Evolutionary conservation across 1,140 invertebrate genomes (phyloP).

Genomic region (Onthophagus taurus): DNA sequence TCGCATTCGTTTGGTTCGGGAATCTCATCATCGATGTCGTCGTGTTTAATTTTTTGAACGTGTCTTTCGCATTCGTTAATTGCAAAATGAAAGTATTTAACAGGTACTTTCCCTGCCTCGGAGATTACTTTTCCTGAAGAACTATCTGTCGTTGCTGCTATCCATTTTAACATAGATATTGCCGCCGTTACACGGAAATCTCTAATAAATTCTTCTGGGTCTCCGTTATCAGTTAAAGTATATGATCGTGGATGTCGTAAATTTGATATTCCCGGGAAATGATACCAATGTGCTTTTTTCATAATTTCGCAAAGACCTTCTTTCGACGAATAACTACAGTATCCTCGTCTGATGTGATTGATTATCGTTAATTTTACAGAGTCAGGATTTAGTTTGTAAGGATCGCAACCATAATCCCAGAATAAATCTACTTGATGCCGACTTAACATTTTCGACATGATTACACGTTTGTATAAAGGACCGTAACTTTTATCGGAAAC

Average conservation of each 20-base stretch:
- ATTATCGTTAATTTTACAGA: constrained; percentile 38
- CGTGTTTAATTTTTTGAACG: constrained; percentile 40
- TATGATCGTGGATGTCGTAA: constrained; percentile 49
- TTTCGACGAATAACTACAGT: constrained; percentile 49
- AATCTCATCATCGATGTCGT: constrained; percentile 43
- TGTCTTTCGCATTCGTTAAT: constrained; percentile 46
- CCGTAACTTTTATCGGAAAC: constrained; percentile 5
- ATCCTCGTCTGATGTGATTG: constrained; percentile 44
- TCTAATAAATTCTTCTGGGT: constrained; percentile 43
- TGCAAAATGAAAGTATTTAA: constrained; percentile 46
- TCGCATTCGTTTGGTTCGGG: constrained; percentile 41
- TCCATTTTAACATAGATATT: constrained; percentile 67
- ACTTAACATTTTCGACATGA: constrained; percentile 47
- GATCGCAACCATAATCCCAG: constrained; percentile 41
- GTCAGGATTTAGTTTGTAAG: constrained; percentile 31
- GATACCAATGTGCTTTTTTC: constrained; percentile 49
- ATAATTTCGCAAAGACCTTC: constrained; percentile 49
- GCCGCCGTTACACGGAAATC: constrained; percentile 72
- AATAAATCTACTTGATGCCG: constrained; percentile 47
- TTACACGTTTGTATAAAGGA: constrained; percentile 25
- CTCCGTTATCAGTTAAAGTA: constrained; percentile 39
- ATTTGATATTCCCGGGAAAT: constrained; percentile 42
- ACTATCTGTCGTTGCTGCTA: constrained; percentile 45
- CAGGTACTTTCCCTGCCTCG: constrained; percentile 39
- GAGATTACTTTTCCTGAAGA: constrained; percentile 37